Evolutionary conservation across 2,113 vertebrate species (phyloP).

Genomic region (Acrocephalus kingi): DNA sequence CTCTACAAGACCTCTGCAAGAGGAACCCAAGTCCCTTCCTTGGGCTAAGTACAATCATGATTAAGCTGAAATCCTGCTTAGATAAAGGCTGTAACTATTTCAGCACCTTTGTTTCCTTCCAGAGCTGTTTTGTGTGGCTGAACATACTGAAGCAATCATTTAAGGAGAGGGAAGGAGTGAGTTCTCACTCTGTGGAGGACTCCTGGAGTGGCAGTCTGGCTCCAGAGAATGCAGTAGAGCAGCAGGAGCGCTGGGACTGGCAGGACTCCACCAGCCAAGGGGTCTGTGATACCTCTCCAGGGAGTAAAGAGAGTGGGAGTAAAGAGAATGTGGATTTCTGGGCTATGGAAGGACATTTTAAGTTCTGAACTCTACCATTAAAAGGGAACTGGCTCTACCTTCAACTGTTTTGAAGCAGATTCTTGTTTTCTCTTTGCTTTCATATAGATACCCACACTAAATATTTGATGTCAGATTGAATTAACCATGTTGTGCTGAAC

Average conservation of each 20-base stretch:
- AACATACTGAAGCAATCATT: background rate
- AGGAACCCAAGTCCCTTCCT: background rate
- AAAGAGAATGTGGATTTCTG: background rate
- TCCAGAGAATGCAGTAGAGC: background rate
- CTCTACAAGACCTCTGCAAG: background rate
- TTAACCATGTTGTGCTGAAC: slow-evolving; percentile 14
- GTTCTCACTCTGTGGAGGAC: background rate
- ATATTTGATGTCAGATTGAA: slow-evolving; percentile 51
- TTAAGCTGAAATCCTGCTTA: background rate
- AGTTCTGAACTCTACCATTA: background rate
- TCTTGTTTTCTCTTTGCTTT: slow-evolving; percentile 3
- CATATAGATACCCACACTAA: background rate
- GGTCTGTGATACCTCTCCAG: background rate
- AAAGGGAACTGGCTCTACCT: background rate
- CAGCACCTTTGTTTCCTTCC: background rate
- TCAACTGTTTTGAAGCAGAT: background rate
- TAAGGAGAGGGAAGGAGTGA: background rate
- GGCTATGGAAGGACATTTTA: background rate
- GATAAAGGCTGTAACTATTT: background rate
- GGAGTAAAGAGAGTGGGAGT: background rate
- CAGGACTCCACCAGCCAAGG: background rate
- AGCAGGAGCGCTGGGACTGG: background rate
- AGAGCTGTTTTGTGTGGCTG: background rate
- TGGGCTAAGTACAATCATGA: background rate
- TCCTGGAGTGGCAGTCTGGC: background rate